phyloP scores from a whole-genome alignment of 2,797 vertebrate genomes.

The Enoplosus armatus region DNA sequence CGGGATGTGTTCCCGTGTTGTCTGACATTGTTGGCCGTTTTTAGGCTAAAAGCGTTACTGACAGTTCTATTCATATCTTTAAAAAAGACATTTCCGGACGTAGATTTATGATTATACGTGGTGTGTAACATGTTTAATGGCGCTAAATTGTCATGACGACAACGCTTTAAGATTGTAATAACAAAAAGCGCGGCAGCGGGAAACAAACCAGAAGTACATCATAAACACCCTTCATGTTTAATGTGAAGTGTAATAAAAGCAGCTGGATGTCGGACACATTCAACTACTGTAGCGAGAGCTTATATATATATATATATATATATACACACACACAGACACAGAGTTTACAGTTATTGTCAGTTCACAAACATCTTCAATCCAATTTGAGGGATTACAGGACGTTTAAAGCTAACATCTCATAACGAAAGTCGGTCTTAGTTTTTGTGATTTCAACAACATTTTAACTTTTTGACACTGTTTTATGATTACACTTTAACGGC shows the following conservation, averaged over 20 bases:
- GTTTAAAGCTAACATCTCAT: background rate
- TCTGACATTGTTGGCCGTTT: background rate
- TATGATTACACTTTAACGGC: rapidly evolving
- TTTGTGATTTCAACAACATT: background rate
- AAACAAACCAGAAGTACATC: background rate
- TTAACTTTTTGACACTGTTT: background rate
- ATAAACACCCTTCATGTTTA: background rate
- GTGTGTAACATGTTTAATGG: background rate
- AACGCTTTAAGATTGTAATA: background rate
- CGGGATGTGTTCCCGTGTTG: background rate
- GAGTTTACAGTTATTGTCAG: background rate
- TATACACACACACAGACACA: background rate
- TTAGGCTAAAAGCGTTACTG: rapidly evolving
- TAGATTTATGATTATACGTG: rapidly evolving
- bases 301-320: too few relatives aligned
- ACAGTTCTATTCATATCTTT: rapidly evolving
- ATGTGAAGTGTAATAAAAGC: background rate
- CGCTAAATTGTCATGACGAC: background rate
- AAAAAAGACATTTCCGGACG: rapidly evolving
- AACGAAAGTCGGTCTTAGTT: background rate
- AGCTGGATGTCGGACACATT: background rate
- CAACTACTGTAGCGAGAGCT: too few relatives aligned
- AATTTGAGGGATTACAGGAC: background rate
- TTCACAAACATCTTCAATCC: background rate
- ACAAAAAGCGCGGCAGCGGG: constrained; percentile 3